phyloP scores from a whole-genome alignment of 2,888 invertebrate species.

The Sussaba pulchella region DNA sequence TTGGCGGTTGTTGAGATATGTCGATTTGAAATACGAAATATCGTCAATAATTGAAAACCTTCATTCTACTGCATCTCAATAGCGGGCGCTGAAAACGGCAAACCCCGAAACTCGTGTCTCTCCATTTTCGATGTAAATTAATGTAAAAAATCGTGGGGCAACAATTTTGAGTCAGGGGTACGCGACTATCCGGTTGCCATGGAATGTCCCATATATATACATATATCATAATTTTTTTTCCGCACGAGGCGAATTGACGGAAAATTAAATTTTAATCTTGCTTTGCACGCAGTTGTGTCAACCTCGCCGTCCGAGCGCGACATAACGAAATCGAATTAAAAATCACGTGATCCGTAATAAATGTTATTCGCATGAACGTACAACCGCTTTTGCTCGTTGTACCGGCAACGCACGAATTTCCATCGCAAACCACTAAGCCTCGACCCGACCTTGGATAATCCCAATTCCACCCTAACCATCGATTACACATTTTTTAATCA shows the following conservation, averaged over 20 bases:
- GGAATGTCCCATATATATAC: neutral
- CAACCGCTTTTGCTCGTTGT: neutral
- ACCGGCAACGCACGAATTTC: constrained; percentile 14
- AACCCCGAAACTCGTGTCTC: too few species aligned
- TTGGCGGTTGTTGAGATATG: too few species aligned
- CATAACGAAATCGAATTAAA: constrained; percentile 38
- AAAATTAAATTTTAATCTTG: constrained; percentile 54
- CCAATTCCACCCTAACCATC: neutral
- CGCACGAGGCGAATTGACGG: constrained; percentile 57
- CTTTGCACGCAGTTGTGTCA: neutral
- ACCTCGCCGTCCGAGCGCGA: constrained; percentile 16
- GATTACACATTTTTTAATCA: neutral
- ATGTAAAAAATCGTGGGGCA: too few species aligned
- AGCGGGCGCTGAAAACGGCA: too few species aligned
- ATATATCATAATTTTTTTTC: constrained; percentile 10
- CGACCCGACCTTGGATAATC: constrained; percentile 34
- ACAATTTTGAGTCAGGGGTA: too few species aligned
- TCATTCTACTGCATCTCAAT: too few species aligned
- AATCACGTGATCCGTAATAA: constrained; percentile 39
- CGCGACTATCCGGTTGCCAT: too few species aligned
- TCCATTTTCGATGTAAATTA: too few species aligned
- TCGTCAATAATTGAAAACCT: too few species aligned
- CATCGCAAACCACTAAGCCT: constrained; percentile 20
- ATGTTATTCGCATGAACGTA: constrained; percentile 12
- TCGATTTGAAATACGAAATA: too few species aligned